Conservation (phyloP, 2,113 vertebrate species). For the Daboia siamensis region DNA sequence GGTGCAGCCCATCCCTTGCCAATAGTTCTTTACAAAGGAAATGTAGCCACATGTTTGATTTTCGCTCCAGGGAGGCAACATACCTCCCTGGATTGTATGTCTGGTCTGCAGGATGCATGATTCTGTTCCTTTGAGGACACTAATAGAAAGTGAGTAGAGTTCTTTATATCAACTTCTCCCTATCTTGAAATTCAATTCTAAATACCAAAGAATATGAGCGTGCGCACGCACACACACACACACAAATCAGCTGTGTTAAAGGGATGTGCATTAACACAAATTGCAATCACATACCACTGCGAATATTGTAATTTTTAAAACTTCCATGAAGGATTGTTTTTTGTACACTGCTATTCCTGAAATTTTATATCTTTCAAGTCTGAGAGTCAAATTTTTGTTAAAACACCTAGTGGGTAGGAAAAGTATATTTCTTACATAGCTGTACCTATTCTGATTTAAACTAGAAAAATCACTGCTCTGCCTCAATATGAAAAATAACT, state of each 20-base stretch:
- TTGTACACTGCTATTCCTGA: not conserved
- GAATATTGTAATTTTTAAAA: not conserved
- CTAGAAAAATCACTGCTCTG: not conserved
- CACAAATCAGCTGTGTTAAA: not conserved
- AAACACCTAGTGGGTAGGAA: not conserved
- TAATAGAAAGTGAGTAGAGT: not conserved
- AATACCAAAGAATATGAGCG: not conserved
- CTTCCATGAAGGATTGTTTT: not conserved
- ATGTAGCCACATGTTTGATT: too few relatives aligned
- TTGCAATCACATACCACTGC: not conserved
- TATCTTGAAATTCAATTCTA: not conserved
- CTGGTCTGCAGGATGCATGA: too few relatives aligned
- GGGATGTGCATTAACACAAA: not conserved
- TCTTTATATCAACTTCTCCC: not conserved
- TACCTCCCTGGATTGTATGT: too few relatives aligned
- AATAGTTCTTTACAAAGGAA: too few relatives aligned
- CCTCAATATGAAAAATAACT: not conserved
- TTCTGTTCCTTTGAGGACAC: not conserved
- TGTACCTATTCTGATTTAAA: not conserved
- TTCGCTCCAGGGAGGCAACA: too few relatives aligned
- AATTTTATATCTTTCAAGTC: not conserved
- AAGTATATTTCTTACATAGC: not conserved
- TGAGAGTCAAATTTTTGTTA: not conserved
- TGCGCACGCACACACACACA: too few relatives aligned
- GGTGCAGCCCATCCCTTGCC: too few relatives aligned